Percentiles rank a stretch among this genome's conserved stretches.
These are phyloP conservation scores for Bubo bubo DNA, from an alignment of 2,113 vertebrate genomes.

Conservation along the genomic window DNA sequence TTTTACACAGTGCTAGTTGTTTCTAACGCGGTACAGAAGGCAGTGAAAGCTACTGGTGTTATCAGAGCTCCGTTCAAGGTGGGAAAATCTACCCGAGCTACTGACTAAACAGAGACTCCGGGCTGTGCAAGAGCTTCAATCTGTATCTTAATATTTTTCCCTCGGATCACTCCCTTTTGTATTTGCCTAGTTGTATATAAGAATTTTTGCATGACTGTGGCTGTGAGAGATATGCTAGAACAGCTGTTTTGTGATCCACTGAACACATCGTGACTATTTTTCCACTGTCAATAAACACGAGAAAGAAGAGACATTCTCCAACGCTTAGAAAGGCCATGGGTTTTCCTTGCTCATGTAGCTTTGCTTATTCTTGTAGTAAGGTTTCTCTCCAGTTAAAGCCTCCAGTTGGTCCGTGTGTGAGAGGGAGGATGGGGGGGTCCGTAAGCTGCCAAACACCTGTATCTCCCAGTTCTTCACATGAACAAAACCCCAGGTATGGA, in stretches of 20 bases:
- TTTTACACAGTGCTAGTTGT: background rate
- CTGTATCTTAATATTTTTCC: background rate
- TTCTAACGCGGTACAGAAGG: background rate
- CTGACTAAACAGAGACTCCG: background rate
- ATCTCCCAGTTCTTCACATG: slow-evolving; percentile 93
- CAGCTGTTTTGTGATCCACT: slow-evolving; percentile 36
- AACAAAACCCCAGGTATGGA: slow-evolving; percentile 96
- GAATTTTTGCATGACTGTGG: background rate
- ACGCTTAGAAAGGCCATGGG: background rate
- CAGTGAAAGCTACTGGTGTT: slow-evolving; percentile 21
- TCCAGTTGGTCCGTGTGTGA: slow-evolving; percentile 96
- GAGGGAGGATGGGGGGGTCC: slow-evolving; percentile 94
- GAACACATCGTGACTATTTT: background rate
- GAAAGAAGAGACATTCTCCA: slow-evolving; percentile 1
- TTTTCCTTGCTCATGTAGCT: background rate
- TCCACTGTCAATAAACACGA: slow-evolving; percentile 3
- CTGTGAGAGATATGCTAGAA: slow-evolving; percentile 49
- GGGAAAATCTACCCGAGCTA: background rate
- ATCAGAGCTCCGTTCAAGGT: background rate
- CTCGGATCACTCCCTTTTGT: background rate
- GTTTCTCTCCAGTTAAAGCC: slow-evolving; percentile 99
- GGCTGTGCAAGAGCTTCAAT: background rate
- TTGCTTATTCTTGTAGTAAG: slow-evolving; percentile 84
- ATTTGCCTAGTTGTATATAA: background rate
- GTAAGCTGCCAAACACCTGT: slow-evolving; percentile 96